Percentiles rank a stretch among this genome's conserved stretches.
These are phyloP conservation scores for Idaea biselata DNA, from an alignment of 2,888 invertebrate species.

Conservation along the genomic window DNA sequence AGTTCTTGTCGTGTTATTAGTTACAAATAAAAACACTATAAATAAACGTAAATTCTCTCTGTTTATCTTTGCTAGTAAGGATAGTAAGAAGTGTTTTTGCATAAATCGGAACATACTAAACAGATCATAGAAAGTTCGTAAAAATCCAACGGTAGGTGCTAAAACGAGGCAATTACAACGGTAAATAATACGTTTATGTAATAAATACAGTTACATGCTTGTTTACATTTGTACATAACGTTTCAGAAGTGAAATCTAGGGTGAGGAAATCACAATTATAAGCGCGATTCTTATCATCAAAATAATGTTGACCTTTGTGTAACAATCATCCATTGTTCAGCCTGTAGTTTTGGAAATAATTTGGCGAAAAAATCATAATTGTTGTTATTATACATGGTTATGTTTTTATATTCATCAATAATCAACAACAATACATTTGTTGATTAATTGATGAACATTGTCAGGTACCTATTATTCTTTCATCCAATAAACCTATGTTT, in stretches of 20 bases:
- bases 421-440: not conserved
- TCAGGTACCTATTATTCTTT: not conserved
- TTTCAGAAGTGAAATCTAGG: not conserved
- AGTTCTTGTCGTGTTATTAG: not conserved
- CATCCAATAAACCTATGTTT: not conserved
- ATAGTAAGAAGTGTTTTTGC: not conserved
- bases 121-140: not conserved
- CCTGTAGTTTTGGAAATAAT: not conserved
- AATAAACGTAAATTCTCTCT: not conserved
- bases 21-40: not conserved
- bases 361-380: not conserved
- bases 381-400: no score
- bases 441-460: not conserved
- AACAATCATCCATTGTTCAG: not conserved
- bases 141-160: constrained; percentile 7
- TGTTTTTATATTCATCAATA: no score
- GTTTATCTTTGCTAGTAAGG: not conserved
- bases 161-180: constrained; percentile 7
- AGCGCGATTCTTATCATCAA: not conserved
- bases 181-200: constrained; percentile 2
- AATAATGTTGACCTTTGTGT: not conserved
- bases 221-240: not conserved
- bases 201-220: not conserved
- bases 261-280: not conserved
- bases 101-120: not conserved